Evolutionary conservation across 2,113 vertebrate genomes (phyloP).

Genomic region (Pseudorasbora parva): DNA sequence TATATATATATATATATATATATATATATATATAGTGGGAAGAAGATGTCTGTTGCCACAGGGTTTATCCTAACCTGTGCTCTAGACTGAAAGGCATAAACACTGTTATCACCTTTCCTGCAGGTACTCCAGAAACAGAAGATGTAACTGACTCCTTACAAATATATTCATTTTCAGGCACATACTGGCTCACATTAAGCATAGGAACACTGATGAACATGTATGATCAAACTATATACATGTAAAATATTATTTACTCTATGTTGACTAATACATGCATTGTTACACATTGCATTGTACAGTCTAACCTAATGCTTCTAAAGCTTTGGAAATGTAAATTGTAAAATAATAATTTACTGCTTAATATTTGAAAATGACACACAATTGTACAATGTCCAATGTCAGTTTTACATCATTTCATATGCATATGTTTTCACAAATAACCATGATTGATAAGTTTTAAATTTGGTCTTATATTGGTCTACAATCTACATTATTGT

Average conservation of each 20-base stretch:
- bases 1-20: no score
- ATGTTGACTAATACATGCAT: no score
- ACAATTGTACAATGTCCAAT: neutral
- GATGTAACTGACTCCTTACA: constrained; percentile 11
- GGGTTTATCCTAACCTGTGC: constrained; percentile 67
- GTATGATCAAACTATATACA: neutral
- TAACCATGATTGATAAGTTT: neutral
- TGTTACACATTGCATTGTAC: no score
- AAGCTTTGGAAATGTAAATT: neutral
- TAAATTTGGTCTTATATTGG: neutral
- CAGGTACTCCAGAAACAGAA: constrained; percentile 31
- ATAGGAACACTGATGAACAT: neutral
- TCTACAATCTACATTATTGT: neutral
- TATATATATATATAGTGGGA: no score
- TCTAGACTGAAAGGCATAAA: constrained; percentile 66
- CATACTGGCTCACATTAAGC: constrained; percentile 2
- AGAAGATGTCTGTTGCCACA: constrained; percentile 64
- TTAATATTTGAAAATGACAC: neutral
- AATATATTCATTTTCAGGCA: constrained; percentile 1
- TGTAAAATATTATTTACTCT: no score
- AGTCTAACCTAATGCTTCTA: neutral
- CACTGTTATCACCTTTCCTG: constrained; percentile 66
- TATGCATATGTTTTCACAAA: neutral
- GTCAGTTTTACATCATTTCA: neutral
- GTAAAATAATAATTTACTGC: neutral